Evolutionary conservation across 37 sponge, comb jelly and placozoan genomes (phyloP).

Genomic region (Aphrocallistes beatrix): DNA sequence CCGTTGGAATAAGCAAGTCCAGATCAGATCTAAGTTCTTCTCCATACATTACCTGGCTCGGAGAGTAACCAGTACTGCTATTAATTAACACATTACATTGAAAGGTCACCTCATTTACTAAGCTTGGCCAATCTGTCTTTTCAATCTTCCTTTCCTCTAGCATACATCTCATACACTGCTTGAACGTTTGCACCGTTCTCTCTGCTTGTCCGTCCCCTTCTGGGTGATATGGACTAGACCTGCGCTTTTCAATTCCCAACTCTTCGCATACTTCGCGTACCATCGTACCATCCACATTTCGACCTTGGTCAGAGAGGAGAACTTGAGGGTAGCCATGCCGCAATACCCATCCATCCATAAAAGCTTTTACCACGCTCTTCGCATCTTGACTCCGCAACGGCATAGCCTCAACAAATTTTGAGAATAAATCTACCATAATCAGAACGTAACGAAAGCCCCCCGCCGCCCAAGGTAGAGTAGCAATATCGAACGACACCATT

Average conservation of each 20-base stretch:
- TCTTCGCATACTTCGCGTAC: neutral
- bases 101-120: neutral
- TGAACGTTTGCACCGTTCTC: neutral
- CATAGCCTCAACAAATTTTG: neutral
- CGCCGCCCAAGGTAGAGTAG: neutral
- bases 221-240: neutral
- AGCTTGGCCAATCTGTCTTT: neutral
- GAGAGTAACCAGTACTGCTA: neutral
- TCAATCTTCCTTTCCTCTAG: neutral
- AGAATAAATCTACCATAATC: neutral
- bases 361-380: neutral
- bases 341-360: neutral
- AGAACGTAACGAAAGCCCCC: neutral
- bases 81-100: neutral
- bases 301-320: neutral
- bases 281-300: neutral
- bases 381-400: neutral
- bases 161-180: neutral
- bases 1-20: no score
- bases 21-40: no score
- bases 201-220: neutral
- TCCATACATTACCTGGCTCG: neutral
- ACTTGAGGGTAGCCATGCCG: neutral
- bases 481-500: neutral
- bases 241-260: neutral